Base-by-base conservation (phyloP, 2,888 invertebrate genomes). In the Drosophila conformis region DNA sequence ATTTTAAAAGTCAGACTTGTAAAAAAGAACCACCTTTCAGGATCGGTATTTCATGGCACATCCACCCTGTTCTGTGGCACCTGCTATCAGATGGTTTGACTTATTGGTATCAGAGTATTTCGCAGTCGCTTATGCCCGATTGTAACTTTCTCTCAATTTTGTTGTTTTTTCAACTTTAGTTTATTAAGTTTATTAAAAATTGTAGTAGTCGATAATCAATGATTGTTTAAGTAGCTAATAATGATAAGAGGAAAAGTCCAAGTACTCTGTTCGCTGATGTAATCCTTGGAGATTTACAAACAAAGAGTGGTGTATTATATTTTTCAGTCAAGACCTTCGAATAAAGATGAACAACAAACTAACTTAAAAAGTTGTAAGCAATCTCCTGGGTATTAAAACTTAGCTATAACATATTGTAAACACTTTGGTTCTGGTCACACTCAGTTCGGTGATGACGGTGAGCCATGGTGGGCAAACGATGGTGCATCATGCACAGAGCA, bases 341-440 rank as follows among this genome's bases (percentile, higher is more conserved):
- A 46, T 15, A 46, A 15, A 8, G 46, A 46, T 46, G 25, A 25
- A 15, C 25, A 15, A 46, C 13, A 46, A 46, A 8, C 46, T 10
- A 10, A 27, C 18, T 11, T 6, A 5, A 11, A 15, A 57, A 11
- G 18, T 0, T 15, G 10, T 13, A 15, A 21, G 21, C 15, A 21
- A 54, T 21, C 36, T 29, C 10, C 15, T 60, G 53, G 35, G 69
- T 59, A 73, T 59, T 35, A 11, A 13, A 60, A 58, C 64, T 58
- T 53, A 10, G 46, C 49, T 58, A 73, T 83, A 62, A 73, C 58
- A 68, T 67, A 69, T 69, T 57, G 51, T 63, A 60, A 60, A 49
- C 46, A 69, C 51, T 51, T 56, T 69, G 61, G 40, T 56, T 62
- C 54, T 31, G 46, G 59, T 35, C 57, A 65, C 72, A 74, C 68